A percentile compares a stretch with the other conserved stretches of the same genome.
Evolutionary conservation across 2,113 vertebrate species (phyloP).

Genomic region (Anarrhichthys ocellatus): DNA sequence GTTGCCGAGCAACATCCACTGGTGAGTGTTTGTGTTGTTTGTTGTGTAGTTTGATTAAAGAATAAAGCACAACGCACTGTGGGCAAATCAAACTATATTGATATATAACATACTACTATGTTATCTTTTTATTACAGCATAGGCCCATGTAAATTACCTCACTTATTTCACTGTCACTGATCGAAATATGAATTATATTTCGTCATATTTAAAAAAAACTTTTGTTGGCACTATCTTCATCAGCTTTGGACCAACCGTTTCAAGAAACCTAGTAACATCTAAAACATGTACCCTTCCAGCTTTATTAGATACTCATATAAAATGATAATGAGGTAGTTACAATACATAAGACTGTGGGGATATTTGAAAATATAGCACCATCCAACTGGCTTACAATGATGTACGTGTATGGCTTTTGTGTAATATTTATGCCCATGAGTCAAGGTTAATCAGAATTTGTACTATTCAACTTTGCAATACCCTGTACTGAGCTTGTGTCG

Average conservation of each 20-base stretch:
- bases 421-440: slow-evolving; percentile 25
- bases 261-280: not conserved
- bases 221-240: not conserved
- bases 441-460: slow-evolving; percentile 11
- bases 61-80: not conserved
- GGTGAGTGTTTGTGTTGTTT: slow-evolving; percentile 76
- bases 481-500: not conserved
- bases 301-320: not conserved
- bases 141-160: not conserved
- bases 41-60: not conserved
- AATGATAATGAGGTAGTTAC: not conserved
- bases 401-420: not conserved
- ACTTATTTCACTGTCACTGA: not conserved
- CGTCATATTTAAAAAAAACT: not conserved
- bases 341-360: not conserved
- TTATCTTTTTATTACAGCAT: not conserved
- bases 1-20: slow-evolving; percentile 87
- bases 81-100: not conserved
- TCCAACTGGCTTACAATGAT: not conserved
- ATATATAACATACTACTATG: too few relatives aligned
- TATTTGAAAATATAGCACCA: not conserved
- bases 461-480: not conserved
- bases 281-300: not conserved
- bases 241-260: not conserved
- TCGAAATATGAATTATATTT: not conserved